These are phyloP conservation scores for Eristalis arbustorum DNA, from an alignment of 2,888 invertebrate species.

Conservation along the genomic window DNA sequence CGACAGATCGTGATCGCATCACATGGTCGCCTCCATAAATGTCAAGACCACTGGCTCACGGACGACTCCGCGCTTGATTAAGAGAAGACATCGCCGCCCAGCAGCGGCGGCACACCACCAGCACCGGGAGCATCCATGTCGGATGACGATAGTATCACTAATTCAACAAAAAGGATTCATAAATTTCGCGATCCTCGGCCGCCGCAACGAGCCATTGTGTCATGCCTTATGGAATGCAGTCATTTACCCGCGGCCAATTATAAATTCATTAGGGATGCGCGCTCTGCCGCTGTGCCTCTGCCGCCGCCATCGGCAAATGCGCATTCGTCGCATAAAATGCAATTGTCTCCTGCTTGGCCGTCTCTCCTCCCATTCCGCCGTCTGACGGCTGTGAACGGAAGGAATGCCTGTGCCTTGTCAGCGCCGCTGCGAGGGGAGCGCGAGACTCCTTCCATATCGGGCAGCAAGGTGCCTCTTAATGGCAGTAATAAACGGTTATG, in stretches of 20 bases:
- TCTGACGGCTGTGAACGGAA: constrained; percentile 12
- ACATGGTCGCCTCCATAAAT: constrained; percentile 68
- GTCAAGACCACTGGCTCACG: constrained; percentile 42
- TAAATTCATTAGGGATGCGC: constrained; percentile 70
- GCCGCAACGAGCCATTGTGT: constrained; percentile 48
- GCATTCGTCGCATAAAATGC: constrained; percentile 59
- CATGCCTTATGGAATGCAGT: constrained; percentile 68
- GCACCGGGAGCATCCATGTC: constrained; percentile 56
- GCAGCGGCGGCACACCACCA: constrained; percentile 1
- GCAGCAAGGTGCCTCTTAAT: constrained; percentile 67
- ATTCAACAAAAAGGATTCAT: constrained; percentile 67
- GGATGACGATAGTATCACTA: constrained; percentile 59
- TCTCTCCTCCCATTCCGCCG: neutral
- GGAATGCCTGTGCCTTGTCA: constrained; percentile 57
- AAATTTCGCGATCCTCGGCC: constrained; percentile 52
- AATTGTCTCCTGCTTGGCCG: neutral
- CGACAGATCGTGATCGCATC: constrained; percentile 60
- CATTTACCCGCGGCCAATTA: constrained; percentile 68
- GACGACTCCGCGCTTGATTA: constrained; percentile 47
- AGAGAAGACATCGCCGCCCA: constrained; percentile 53
- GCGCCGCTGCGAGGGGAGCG: constrained; percentile 18
- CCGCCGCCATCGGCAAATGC: constrained; percentile 37
- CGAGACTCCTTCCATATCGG: constrained; percentile 48
- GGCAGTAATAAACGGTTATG: constrained; percentile 66
- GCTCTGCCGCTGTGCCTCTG: constrained; percentile 40